Evolutionary conservation across 2,113 vertebrate genomes (phyloP), one percentile per base, ranked within the genome.

Genomic region (Corynorhinus townsendii): DNA sequence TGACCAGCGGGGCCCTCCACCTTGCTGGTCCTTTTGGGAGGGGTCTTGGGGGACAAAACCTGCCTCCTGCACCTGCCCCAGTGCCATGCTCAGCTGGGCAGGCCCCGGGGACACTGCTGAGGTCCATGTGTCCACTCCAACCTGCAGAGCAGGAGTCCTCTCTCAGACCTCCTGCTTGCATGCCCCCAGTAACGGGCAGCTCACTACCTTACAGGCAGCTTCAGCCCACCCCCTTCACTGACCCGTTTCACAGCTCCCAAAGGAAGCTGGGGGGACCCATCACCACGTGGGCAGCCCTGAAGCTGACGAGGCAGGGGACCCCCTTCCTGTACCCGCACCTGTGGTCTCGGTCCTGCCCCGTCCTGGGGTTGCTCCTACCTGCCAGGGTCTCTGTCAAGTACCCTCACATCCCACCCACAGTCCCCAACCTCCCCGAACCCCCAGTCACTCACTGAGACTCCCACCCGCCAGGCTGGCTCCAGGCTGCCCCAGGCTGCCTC

Each of bases 51-150:
- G 52, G 26, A 28, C 24, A 3, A 52, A 38, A 30, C 45, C 10
- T 17, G 33, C 9, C 62, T 91, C 35, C 77, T 17, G 52, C 30
- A 24, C 33, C 14, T 1, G 0, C 11, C 4, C 1, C 0, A 14
- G 38, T 10, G 5, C 26, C 10, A 1, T n/a, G 77, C 35, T 84
- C 26, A 4, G 64, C 19, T 28, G 30, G 75, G 59, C 33, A 77
- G 66, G 54, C 28, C 80, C 71, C 12, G 28, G 26, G 15, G 38
- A 40, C 5, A 0, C 4, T 40, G 24, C 72, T 30, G 49, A 26
- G 49, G 66, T 30, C n/a, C 11, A 0, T 0, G 0, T 0, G 0
- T n/a, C 47, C 9, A 17, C 6, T 2, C 20, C 30, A 15, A 89
- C 33, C 20, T 0, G 9, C 26, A 40, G 72, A 64, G 40, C 33